These are phyloP conservation scores for Hippocampus zosterae DNA, from an alignment of 2,113 vertebrate species.

Conservation along the genomic window DNA sequence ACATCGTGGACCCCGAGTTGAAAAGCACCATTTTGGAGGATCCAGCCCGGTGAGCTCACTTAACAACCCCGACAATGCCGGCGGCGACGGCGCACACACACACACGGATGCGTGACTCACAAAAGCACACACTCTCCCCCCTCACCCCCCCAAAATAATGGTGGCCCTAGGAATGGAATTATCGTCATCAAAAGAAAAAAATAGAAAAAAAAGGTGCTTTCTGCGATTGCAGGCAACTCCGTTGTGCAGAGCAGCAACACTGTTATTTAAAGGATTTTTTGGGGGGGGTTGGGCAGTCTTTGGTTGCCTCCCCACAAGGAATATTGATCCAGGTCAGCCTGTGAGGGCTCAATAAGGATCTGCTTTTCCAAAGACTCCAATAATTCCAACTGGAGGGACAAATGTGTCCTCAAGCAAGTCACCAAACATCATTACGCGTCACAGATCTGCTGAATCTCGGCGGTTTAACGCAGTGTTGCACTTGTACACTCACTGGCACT, in stretches of 20 bases:
- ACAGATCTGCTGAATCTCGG: not conserved
- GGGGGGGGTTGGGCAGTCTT: no score
- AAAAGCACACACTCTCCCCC: not conserved
- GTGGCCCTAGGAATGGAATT: constrained; percentile 25
- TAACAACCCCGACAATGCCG: not conserved
- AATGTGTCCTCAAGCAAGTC: constrained; percentile 17
- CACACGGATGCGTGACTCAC: not conserved
- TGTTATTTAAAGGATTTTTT: not conserved
- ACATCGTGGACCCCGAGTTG: no score
- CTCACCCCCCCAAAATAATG: constrained; percentile 8
- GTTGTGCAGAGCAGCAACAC: constrained; percentile 19
- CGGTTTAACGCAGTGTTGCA: no score
- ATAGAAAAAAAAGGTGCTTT: constrained; percentile 9
- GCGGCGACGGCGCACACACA: not conserved
- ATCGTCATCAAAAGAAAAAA: constrained; percentile 7
- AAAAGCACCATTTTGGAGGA: not conserved
- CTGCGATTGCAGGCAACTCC: constrained; percentile 37
- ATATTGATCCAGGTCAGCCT: constrained; percentile 36
- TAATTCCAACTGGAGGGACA: constrained; percentile 18
- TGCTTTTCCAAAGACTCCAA: constrained; percentile 21
- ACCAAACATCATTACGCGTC: not conserved
- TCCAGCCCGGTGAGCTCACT: not conserved
- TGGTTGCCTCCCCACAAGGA: constrained; percentile 10
- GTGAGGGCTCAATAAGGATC: constrained; percentile 4
- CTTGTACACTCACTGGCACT: no score